These are phyloP conservation scores for Apodemus sylvaticus DNA, from an alignment of 2,113 vertebrate genomes.

Conservation along the genomic window DNA sequence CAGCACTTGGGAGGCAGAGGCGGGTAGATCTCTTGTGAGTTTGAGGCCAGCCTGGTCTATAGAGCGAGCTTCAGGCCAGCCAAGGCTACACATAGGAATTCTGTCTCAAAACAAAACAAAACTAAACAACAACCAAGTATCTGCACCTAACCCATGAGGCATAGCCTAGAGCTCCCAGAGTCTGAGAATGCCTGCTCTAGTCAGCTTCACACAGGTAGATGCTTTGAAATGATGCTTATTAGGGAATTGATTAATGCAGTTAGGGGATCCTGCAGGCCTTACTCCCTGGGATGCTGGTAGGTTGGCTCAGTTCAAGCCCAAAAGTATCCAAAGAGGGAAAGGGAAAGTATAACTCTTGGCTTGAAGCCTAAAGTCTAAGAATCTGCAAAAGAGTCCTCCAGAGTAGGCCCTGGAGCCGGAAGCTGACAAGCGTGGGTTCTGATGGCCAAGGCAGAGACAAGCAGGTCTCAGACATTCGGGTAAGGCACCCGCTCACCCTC, in stretches of 20 bases:
- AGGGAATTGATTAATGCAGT: background rate
- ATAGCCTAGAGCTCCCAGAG: background rate
- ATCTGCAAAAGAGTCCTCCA: background rate
- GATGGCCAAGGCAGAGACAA: background rate
- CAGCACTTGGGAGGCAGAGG: background rate
- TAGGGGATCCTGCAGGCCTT: background rate
- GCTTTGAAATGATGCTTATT: background rate
- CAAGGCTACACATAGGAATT: background rate
- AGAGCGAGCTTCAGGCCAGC: background rate
- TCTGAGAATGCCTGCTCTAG: background rate
- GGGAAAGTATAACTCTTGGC: background rate
- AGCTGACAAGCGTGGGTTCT: background rate
- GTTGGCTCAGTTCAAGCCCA: background rate
- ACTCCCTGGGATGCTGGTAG: background rate
- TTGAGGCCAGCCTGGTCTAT: background rate
- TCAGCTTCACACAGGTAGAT: background rate
- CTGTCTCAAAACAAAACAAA: background rate
- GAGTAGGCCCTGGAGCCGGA: background rate
- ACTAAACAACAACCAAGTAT: background rate
- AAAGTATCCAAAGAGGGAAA: background rate
- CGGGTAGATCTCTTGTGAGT: background rate
- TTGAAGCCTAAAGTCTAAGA: background rate
- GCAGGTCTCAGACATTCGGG: background rate
- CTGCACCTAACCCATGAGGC: background rate
- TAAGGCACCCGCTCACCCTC: background rate